A percentile compares a stretch with the other conserved stretches of the same genome.
These are phyloP conservation scores for Chirona hameri DNA, from an alignment of 2,888 invertebrate species.

Conservation along the genomic window DNA sequence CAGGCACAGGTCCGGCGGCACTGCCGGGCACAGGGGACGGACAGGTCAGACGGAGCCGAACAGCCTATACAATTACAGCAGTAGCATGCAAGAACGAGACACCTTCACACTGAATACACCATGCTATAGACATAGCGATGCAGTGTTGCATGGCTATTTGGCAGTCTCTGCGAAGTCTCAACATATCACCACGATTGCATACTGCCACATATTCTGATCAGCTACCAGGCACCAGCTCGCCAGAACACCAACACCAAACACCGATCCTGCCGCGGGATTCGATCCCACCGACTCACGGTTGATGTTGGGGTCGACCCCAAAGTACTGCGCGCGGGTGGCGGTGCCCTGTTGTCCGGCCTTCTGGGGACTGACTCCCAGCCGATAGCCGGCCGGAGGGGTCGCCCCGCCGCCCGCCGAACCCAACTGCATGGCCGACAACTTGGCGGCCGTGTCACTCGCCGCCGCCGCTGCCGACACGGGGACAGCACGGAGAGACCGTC, in stretches of 20 bases:
- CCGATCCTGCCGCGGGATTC: too few species aligned
- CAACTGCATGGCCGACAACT: not conserved
- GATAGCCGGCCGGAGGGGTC: not conserved
- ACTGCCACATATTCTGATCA: too few species aligned
- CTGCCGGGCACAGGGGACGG: slow-evolving; percentile 41
- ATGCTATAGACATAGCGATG: too few species aligned
- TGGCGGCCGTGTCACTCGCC: slow-evolving; percentile 36
- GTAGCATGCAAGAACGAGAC: too few species aligned
- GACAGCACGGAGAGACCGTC: not conserved
- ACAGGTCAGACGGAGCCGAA: too few species aligned
- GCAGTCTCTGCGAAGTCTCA: too few species aligned
- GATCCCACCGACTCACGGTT: slow-evolving; percentile 61
- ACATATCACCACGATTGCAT: too few species aligned
- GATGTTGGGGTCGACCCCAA: slow-evolving; percentile 87
- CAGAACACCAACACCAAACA: too few species aligned
- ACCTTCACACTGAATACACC: too few species aligned
- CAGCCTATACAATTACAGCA: too few species aligned
- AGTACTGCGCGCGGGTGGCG: slow-evolving; percentile 60
- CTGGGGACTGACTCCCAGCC: slow-evolving; percentile 29
- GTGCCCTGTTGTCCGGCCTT: slow-evolving; percentile 36
- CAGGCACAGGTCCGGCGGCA: slow-evolving; percentile 80
- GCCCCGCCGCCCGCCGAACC: not conserved
- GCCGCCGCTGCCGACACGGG: slow-evolving; percentile 30
- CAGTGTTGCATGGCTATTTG: too few species aligned
- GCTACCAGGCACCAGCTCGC: too few species aligned